These are phyloP conservation scores for Catajapyx aquilonaris DNA, from an alignment of 1,140 invertebrate genomes.

Conservation along the genomic window DNA sequence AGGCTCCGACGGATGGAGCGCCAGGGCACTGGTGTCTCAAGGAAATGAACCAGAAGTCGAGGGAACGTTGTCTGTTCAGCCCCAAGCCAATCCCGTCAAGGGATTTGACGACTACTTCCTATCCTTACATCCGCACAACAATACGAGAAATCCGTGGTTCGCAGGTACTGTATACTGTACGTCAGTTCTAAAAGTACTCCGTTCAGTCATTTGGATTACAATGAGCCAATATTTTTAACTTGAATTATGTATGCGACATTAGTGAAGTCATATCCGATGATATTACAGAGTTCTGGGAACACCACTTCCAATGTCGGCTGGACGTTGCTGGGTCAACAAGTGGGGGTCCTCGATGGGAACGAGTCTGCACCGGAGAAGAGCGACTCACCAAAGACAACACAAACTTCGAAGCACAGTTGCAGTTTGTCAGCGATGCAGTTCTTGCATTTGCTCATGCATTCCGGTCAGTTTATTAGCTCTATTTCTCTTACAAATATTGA, in stretches of 20 bases:
- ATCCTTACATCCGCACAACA: constrained; percentile 60
- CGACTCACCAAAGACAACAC: constrained; percentile 47
- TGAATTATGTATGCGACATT: too few relatives aligned
- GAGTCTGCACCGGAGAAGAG: constrained; percentile 47
- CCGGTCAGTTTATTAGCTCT: too few relatives aligned
- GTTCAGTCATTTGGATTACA: too few relatives aligned
- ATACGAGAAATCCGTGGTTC: constrained; percentile 81
- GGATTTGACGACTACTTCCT: constrained; percentile 82
- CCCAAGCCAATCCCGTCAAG: constrained; percentile 61
- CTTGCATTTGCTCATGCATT: constrained; percentile 78
- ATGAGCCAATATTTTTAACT: too few relatives aligned
- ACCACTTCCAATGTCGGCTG: constrained; percentile 70
- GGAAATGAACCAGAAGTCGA: constrained; percentile 71
- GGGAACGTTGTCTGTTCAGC: constrained; percentile 78
- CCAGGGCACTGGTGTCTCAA: constrained; percentile 61
- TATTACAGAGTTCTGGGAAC: constrained; percentile 76
- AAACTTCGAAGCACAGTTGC: constrained; percentile 69
- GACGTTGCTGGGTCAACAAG: too few relatives aligned
- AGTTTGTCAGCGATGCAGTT: constrained; percentile 82
- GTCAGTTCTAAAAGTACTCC: too few relatives aligned
- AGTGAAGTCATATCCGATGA: too few relatives aligned
- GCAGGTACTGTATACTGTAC: too few relatives aligned
- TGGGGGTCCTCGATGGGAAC: too few relatives aligned
- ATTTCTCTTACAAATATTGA: too few relatives aligned
- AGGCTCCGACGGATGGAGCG: constrained; percentile 82